Evolutionary conservation across 2,888 invertebrate genomes (phyloP).

Genomic region (Lepetodrilus schrolli): DNA sequence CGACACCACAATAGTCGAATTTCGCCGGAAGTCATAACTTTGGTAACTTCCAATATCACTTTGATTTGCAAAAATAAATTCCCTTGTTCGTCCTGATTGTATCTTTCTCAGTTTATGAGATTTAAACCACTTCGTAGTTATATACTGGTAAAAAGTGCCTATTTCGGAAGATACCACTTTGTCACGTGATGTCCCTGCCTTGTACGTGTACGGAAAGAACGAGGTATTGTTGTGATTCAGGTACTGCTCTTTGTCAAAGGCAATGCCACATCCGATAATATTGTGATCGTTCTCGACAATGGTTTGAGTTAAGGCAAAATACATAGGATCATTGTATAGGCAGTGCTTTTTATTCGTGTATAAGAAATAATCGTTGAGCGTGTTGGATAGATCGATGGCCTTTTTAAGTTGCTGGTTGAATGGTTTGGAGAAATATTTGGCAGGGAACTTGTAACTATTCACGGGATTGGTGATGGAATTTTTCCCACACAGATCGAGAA

Average conservation of each 20-base stretch:
- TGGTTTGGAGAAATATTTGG: slow-evolving; percentile 32
- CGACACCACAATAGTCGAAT: slow-evolving; percentile 35
- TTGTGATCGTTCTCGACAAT: slow-evolving; percentile 51
- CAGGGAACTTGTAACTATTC: slow-evolving; percentile 30
- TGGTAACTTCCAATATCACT: slow-evolving; percentile 35
- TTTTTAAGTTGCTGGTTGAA: slow-evolving; percentile 43
- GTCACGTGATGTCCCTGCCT: slow-evolving; percentile 26
- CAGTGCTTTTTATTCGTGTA: slow-evolving; percentile 37
- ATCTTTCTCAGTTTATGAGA: slow-evolving; percentile 31
- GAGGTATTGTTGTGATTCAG: slow-evolving; percentile 24
- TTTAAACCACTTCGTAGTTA: slow-evolving; percentile 38
- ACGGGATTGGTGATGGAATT: slow-evolving; percentile 27
- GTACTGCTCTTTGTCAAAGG: slow-evolving; percentile 49
- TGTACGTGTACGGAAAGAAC: slow-evolving; percentile 59
- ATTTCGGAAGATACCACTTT: slow-evolving; percentile 42
- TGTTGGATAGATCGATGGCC: slow-evolving; percentile 51
- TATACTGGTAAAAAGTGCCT: slow-evolving; percentile 37
- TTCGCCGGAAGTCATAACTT: slow-evolving; percentile 33
- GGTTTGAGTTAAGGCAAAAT: slow-evolving; percentile 52
- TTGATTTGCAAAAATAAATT: slow-evolving; percentile 35
- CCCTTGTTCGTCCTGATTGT: slow-evolving; percentile 10
- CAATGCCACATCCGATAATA: slow-evolving; percentile 60
- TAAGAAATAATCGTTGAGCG: slow-evolving; percentile 46
- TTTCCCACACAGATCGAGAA: background rate
- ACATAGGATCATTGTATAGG: slow-evolving; percentile 40